Percentiles rank a stretch among this genome's conserved stretches.
Evolutionary conservation across 1,140 invertebrate species (phyloP).

Genomic region (Cyclargus thomasi): DNA sequence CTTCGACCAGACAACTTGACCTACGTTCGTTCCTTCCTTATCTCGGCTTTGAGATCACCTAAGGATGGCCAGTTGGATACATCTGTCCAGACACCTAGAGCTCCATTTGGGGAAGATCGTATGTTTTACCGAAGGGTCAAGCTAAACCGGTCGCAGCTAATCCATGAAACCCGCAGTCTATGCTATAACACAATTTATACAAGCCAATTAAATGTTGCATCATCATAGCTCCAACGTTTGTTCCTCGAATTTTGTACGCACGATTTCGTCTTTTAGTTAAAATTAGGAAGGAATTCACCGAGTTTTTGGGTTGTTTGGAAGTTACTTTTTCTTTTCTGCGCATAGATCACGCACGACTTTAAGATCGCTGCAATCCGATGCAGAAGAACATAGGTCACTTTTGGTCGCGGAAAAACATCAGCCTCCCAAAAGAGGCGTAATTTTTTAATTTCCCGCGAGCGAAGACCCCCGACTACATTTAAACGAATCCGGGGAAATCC

Average conservation of each 20-base stretch:
- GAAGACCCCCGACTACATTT: too few species aligned
- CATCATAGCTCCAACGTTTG: neutral
- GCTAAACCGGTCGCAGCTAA: neutral
- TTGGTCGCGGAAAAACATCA: too few species aligned
- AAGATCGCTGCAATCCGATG: too few species aligned
- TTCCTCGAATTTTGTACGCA: neutral
- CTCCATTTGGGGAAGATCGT: neutral
- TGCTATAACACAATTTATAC: slow-evolving; percentile 14
- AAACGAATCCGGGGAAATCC: too few species aligned
- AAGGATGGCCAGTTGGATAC: neutral
- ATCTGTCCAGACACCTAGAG: neutral
- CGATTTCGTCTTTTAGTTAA: neutral
- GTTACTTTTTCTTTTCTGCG: too few species aligned
- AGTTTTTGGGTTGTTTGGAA: too few species aligned
- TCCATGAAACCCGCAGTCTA: neutral
- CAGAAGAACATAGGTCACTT: too few species aligned
- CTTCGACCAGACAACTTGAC: neutral
- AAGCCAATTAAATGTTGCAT: slow-evolving; percentile 14
- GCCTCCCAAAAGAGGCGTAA: too few species aligned
- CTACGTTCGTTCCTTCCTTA: neutral
- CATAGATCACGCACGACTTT: too few species aligned
- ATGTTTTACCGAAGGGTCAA: neutral
- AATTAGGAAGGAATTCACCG: neutral
- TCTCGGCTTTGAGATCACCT: neutral
- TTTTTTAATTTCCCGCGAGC: too few species aligned